Evolutionary conservation across 2,888 invertebrate species (phyloP).

Genomic region (Xanthostigma xanthostigma): DNA sequence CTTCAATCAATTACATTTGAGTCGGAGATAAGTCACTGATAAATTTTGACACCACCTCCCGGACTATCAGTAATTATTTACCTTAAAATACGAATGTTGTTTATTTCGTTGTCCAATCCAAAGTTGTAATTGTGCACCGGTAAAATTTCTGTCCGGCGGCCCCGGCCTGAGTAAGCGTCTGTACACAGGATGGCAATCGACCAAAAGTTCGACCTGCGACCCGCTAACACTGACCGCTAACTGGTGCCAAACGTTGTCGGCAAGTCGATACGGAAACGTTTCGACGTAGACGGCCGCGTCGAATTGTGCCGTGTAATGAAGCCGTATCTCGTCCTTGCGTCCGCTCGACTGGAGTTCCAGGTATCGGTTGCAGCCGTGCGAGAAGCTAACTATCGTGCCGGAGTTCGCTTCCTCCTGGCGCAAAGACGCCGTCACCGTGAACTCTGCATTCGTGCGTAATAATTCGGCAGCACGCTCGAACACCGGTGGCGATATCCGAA

Average conservation of each 20-base stretch:
- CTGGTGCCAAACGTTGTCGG: slow-evolving; percentile 79
- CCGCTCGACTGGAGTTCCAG: slow-evolving; percentile 86
- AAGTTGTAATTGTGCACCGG: slow-evolving; percentile 55
- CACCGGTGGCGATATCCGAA: slow-evolving; percentile 51
- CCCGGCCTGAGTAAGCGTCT: slow-evolving; percentile 58
- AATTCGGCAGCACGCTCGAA: slow-evolving; percentile 53
- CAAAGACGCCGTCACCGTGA: slow-evolving; percentile 63
- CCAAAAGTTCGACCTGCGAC: slow-evolving; percentile 65
- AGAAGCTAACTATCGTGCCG: slow-evolving; percentile 70
- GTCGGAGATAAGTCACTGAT: no score
- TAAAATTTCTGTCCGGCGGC: slow-evolving; percentile 59
- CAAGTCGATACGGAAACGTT: slow-evolving; percentile 75
- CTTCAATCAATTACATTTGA: no score
- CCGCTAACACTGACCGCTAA: slow-evolving; percentile 74
- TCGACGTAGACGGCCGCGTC: slow-evolving; percentile 56
- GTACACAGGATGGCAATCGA: slow-evolving; percentile 78
- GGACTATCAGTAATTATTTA: no score
- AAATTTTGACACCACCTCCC: no score
- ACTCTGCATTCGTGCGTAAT: slow-evolving; percentile 57
- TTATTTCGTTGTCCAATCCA: slow-evolving; percentile 81
- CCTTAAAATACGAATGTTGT: slow-evolving; percentile 79
- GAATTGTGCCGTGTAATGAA: slow-evolving; percentile 62
- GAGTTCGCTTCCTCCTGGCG: slow-evolving; percentile 69
- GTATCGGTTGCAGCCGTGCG: slow-evolving; percentile 70
- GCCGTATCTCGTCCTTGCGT: slow-evolving; percentile 69